Percentiles rank a stretch among this genome's conserved stretches.
phyloP scores from a whole-genome alignment of 2,113 vertebrate species.

The Alexandromys fortis region DNA sequence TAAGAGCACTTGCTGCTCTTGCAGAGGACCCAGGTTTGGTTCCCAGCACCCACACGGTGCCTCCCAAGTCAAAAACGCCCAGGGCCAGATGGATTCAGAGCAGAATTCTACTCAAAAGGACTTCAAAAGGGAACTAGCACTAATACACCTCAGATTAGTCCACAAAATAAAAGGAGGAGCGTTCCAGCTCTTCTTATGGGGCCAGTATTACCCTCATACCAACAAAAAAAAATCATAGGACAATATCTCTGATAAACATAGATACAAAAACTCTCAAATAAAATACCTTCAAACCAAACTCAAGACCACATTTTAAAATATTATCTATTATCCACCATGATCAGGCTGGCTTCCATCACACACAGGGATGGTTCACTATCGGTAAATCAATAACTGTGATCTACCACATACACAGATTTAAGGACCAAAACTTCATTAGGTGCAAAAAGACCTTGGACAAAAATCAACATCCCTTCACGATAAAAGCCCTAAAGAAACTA shows the following conservation, averaged over 20 bases:
- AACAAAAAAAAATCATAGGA: background rate
- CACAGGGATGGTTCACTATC: background rate
- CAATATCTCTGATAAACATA: background rate
- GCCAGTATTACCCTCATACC: background rate
- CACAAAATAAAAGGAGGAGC: background rate
- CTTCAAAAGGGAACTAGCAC: background rate
- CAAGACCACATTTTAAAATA: background rate
- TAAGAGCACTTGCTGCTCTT: background rate
- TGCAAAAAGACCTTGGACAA: background rate
- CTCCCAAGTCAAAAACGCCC: background rate
- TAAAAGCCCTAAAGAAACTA: background rate
- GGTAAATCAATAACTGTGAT: background rate
- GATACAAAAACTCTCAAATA: background rate
- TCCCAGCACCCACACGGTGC: background rate
- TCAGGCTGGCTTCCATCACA: background rate
- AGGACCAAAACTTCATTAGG: background rate
- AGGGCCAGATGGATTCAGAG: background rate
- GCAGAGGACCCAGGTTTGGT: background rate
- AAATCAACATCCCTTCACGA: background rate
- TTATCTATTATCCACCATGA: background rate
- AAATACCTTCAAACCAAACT: background rate
- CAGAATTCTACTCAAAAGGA: background rate
- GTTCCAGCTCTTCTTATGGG: background rate
- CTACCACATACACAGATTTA: background rate
- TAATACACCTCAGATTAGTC: background rate